Percentiles rank a stretch among this genome's conserved stretches.
Evolutionary conservation across 2,888 invertebrate species (phyloP).

Genomic region (Chaitophorus viminalis): DNA sequence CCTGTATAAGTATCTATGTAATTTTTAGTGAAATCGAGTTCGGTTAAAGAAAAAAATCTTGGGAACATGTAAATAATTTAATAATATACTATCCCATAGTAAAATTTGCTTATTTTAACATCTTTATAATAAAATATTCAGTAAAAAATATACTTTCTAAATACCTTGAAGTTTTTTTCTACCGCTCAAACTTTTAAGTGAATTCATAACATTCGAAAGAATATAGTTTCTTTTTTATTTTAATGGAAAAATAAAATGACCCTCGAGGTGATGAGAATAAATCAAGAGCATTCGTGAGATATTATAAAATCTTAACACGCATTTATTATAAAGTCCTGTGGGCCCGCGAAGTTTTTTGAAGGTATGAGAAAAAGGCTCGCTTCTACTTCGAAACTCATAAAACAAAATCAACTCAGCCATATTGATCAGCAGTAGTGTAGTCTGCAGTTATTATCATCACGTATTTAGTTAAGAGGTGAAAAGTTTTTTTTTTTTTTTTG

Average conservation of each 20-base stretch:
- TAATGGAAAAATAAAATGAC: constrained; percentile 24
- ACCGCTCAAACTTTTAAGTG: constrained; percentile 32
- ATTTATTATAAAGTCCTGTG: constrained; percentile 1
- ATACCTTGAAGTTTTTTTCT: background rate
- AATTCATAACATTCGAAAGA: constrained; percentile 11
- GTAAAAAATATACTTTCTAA: background rate
- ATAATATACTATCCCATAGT: background rate
- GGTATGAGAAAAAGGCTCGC: no score
- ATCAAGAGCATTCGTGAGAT: background rate
- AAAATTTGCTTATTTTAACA: constrained; percentile 2
- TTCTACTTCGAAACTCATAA: constrained; percentile 13
- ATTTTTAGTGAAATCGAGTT: background rate
- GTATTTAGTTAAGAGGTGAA: background rate
- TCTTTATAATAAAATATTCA: constrained; percentile 5
- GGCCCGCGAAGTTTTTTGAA: background rate
- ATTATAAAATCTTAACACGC: constrained; percentile 24
- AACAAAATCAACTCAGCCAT: background rate
- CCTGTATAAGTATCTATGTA: background rate
- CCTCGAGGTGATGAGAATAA: constrained; percentile 29
- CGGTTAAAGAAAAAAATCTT: background rate
- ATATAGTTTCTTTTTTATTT: constrained; percentile 20
- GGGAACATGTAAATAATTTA: background rate
- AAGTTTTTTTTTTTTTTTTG: background rate
- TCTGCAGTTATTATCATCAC: constrained; percentile 30
- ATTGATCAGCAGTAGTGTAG: constrained; percentile 10